Conservation (phyloP, 1,140 invertebrate species). For the Cepaea nemoralis region DNA sequence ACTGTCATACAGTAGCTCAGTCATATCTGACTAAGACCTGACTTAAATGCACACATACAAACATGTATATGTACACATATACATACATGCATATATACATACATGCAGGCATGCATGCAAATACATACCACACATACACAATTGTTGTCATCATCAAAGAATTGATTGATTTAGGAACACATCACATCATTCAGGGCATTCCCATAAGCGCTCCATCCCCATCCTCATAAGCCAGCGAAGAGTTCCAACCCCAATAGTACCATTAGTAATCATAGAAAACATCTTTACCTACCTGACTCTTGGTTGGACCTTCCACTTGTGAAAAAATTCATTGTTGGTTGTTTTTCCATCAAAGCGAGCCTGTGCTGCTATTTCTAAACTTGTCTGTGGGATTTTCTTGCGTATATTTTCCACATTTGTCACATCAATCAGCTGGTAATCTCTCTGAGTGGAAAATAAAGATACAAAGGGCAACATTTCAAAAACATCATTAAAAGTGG, state of each 20-base stretch:
- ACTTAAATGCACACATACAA: too few relatives aligned
- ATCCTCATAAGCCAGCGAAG: too few relatives aligned
- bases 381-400: constrained; percentile 39
- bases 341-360: constrained; percentile 62
- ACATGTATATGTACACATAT: too few relatives aligned
- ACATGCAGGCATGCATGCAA: background rate
- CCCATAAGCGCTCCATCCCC: too few relatives aligned
- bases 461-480: too few relatives aligned
- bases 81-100: too few relatives aligned
- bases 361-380: constrained; percentile 43
- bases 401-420: constrained; percentile 32
- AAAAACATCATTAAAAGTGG: too few relatives aligned
- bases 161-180: background rate
- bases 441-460: constrained; percentile 50
- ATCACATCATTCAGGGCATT: background rate
- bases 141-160: too few relatives aligned
- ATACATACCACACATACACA: background rate
- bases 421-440: constrained; percentile 59
- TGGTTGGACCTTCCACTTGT: constrained; percentile 55
- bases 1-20: too few relatives aligned
- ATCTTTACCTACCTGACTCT: constrained; percentile 39
- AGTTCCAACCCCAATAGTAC: too few relatives aligned
- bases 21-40: too few relatives aligned
- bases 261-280: background rate
- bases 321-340: constrained; percentile 62